Conservation (phyloP, 1,140 invertebrate species). For the Heliconius melpomene region DNA sequence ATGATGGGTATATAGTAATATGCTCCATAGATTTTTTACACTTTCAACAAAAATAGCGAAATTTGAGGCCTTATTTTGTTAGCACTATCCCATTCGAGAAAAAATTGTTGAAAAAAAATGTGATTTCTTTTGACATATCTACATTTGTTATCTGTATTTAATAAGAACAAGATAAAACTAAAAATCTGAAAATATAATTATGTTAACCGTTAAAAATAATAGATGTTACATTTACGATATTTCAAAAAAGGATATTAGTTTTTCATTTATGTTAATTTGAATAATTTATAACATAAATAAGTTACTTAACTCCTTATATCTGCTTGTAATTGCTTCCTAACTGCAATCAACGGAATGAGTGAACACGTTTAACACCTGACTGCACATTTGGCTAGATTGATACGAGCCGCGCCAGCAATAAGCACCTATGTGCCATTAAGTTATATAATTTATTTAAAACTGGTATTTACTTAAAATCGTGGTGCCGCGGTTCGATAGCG, state of each 20-base stretch:
- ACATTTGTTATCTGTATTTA: too few relatives aligned
- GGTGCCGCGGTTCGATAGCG: too few relatives aligned
- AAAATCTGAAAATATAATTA: too few relatives aligned
- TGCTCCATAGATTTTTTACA: too few relatives aligned
- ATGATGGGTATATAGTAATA: too few relatives aligned
- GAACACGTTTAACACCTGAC: slow-evolving; percentile 50
- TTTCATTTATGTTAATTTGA: background rate
- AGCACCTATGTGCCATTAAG: background rate
- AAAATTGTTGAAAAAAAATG: background rate
- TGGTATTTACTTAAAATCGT: background rate
- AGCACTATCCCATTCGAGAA: too few relatives aligned
- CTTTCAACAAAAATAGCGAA: too few relatives aligned
- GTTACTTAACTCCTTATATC: background rate
- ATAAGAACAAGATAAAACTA: too few relatives aligned
- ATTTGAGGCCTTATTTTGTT: too few relatives aligned
- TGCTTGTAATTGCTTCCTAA: slow-evolving; percentile 35
- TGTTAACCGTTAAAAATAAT: too few relatives aligned
- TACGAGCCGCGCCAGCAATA: slow-evolving; percentile 25
- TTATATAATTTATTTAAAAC: slow-evolving; percentile 6
- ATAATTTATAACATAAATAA: background rate
- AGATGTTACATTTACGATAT: too few relatives aligned
- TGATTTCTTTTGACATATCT: too few relatives aligned
- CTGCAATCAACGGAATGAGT: slow-evolving; percentile 39
- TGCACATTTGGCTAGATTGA: slow-evolving; percentile 51
- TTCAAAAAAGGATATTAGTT: background rate